These are phyloP conservation scores for Eupristina koningsbergeri DNA, from an alignment of 1,140 invertebrate species.

Conservation along the genomic window DNA sequence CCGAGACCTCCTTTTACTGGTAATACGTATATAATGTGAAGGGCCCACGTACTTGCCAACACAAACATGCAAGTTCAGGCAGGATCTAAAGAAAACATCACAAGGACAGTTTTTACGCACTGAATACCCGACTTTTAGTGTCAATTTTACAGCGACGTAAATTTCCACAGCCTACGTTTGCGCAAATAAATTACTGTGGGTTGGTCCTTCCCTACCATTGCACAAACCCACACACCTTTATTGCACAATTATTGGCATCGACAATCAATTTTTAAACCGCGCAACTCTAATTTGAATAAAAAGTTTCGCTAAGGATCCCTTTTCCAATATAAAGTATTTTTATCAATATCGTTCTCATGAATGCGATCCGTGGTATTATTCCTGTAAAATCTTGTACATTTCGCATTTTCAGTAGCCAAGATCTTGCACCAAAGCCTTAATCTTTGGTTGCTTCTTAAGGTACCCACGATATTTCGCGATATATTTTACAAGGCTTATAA, in stretches of 20 bases:
- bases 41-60: too few species aligned
- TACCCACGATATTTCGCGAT: neutral
- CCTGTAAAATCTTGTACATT: neutral
- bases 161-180: neutral
- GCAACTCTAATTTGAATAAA: too few species aligned
- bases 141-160: conserved; percentile 4
- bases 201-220: neutral
- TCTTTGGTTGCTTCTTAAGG: neutral
- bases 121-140: neutral
- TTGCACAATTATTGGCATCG: too few species aligned
- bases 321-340: too few species aligned
- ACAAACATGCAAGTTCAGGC: neutral
- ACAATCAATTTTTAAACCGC: too few species aligned
- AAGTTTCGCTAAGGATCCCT: too few species aligned
- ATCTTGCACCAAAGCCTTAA: conserved; percentile 5
- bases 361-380: neutral
- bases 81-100: neutral
- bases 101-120: conserved; percentile 11
- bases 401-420: neutral
- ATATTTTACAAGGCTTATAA: conserved; percentile 27
- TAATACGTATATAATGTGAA: neutral
- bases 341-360: neutral
- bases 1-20: neutral
- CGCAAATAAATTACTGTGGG: neutral
- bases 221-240: too few species aligned